Base-by-base conservation (phyloP, 2,797 vertebrate genomes). In the Poecilia picta region DNA sequence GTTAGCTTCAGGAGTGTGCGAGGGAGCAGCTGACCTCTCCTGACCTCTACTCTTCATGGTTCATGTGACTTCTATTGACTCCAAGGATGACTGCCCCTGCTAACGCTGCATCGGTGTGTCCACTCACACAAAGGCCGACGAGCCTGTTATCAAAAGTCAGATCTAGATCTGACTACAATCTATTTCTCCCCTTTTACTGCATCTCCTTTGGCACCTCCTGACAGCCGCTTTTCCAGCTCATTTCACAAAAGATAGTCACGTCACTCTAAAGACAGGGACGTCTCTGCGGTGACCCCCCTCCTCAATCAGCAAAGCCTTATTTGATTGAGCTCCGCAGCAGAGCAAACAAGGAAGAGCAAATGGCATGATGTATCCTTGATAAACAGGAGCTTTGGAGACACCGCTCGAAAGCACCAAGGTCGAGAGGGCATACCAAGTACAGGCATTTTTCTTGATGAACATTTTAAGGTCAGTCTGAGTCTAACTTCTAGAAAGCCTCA, bases 171-270 rank as follows among this genome's bases (percentile, higher is more conserved):
- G 83, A 85, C 90, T 73, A 86, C 88, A 89, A 95, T 93, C 94
- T 89, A 91, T 93, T 92, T 90, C 86, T 89, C 78, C 74, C 79
- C 59, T 41, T 64, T 59, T 82, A 51, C 77, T 11, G 72, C 36
- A 59, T 88, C 81, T 88, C 81, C 87, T 85, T 84, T 81, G 75
- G 85, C 89, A 90, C 82, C 86, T 88, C 83, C 57, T 89, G 92
- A 92, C 93, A 92, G 92, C 90, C 87, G 92, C 90, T 93, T 93
- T 93, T 94, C 92, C 92, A 82, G 84, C 88, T 93, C 91, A 94
- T 94, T 94, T 94, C 91, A 89, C 89, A 43, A 15, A 83, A 92
- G 89, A 92, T 85, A 66, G 85, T 87, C 87, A 39, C 83, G 74
- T 89, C 87, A 86, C 55, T 3, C 70, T 25, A 39, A 70, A 75